phyloP scores from a whole-genome alignment of 2,113 vertebrate species.

The Corydoras maculifer region DNA sequence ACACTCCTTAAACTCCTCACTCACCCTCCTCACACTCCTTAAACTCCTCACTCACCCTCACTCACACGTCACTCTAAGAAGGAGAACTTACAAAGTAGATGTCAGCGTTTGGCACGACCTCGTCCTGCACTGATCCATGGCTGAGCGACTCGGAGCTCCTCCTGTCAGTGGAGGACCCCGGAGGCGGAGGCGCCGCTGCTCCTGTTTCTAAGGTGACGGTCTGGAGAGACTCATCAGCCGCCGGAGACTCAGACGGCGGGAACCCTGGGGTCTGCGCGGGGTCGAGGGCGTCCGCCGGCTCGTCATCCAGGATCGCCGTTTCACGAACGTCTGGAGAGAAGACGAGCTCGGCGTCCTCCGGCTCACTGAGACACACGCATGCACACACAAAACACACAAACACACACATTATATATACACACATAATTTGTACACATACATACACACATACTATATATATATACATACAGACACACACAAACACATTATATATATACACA shows the following conservation, averaged over 20 bases:
- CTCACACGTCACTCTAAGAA: background rate
- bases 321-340: background rate
- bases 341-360: background rate
- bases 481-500: too few species aligned
- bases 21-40: background rate
- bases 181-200: conserved; percentile 39
- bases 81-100: conserved; percentile 83
- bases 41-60: too few species aligned
- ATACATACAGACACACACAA: too few species aligned
- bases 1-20: too few species aligned
- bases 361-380: background rate
- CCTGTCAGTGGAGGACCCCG: conserved; percentile 43
- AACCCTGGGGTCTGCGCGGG: background rate
- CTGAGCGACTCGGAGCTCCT: conserved; percentile 71
- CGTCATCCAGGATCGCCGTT: conserved; percentile 18
- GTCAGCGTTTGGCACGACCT: conserved; percentile 74
- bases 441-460: too few species aligned
- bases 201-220: background rate
- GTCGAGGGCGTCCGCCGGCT: background rate
- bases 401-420: too few species aligned
- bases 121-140: conserved; percentile 83
- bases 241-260: background rate
- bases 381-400: background rate
- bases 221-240: background rate
- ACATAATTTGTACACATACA: too few species aligned